Percentiles rank a stretch among this genome's conserved stretches.
These are phyloP conservation scores for Typhlichthys eigenmanni DNA, from an alignment of 2,797 vertebrate genomes.

Conservation along the genomic window DNA sequence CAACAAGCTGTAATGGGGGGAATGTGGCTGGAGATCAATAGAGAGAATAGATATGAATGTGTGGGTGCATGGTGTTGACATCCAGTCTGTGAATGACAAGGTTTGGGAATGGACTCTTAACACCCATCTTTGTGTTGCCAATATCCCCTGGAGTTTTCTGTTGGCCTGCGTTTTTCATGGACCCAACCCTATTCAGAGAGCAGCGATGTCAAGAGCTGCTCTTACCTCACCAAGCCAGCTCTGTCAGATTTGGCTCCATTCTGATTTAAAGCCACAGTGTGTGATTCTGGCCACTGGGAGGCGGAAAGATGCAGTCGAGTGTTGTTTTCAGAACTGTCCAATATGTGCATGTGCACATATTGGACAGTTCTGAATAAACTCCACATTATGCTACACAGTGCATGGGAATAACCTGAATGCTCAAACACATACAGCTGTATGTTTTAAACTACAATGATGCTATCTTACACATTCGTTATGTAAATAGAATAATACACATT, in stretches of 20 bases:
- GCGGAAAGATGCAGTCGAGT: too few relatives aligned
- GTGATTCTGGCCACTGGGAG: too few relatives aligned
- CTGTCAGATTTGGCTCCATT: slow-evolving; percentile 24
- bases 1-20: slow-evolving; percentile 28
- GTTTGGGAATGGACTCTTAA: slow-evolving; percentile 40
- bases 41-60: slow-evolving; percentile 15
- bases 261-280: too few relatives aligned
- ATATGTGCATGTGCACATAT: too few relatives aligned
- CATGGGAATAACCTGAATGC: too few relatives aligned
- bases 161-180: slow-evolving; percentile 33
- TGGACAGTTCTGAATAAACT: too few relatives aligned
- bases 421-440: too few relatives aligned
- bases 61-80: slow-evolving; percentile 51
- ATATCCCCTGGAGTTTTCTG: slow-evolving; percentile 31
- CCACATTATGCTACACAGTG: too few relatives aligned
- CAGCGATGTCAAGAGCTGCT: slow-evolving; percentile 21
- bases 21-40: slow-evolving; percentile 57
- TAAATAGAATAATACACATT: too few relatives aligned
- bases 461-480: too few relatives aligned
- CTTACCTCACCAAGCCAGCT: slow-evolving; percentile 28
- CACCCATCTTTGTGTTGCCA: slow-evolving; percentile 36
- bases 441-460: too few relatives aligned
- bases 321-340: too few relatives aligned
- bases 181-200: slow-evolving; percentile 41
- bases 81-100: slow-evolving; percentile 44